A percentile compares a stretch with the other conserved stretches of the same genome.
phyloP scores from a whole-genome alignment of 2,113 vertebrate species.

The Eulacestoma nigropectus region DNA sequence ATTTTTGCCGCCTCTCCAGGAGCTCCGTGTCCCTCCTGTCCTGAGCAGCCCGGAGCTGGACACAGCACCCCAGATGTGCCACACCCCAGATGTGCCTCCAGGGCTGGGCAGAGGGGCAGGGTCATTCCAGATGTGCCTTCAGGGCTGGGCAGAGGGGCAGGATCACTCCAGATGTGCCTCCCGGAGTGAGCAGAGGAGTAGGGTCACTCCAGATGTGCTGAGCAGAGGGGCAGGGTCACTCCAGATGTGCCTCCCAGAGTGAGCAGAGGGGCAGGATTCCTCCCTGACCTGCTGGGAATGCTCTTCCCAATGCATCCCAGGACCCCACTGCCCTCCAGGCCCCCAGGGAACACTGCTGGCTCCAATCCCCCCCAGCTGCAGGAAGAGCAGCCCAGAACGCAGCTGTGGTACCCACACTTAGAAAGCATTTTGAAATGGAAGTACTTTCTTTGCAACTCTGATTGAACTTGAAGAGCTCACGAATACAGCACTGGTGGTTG shows the following conservation, averaged over 20 bases:
- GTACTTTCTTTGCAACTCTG: accelerated
- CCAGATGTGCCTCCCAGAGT: neutral
- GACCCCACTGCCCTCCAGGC: neutral
- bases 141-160: neutral
- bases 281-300: neutral
- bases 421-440: neutral
- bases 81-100: neutral
- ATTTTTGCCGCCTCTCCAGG: no score
- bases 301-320: neutral
- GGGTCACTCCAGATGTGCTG: neutral
- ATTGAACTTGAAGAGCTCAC: neutral
- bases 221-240: neutral
- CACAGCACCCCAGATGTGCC: neutral
- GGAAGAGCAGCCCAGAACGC: neutral
- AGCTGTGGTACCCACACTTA: neutral
- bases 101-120: neutral
- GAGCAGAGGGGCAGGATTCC: neutral
- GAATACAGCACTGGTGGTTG: neutral
- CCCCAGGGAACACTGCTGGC: neutral
- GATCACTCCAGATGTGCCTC: neutral
- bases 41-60: neutral
- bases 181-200: neutral
- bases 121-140: neutral
- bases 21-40: neutral
- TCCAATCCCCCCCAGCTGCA: neutral